Evolutionary conservation across 2,113 vertebrate genomes (phyloP), one percentile per base, ranked within the genome.

Genomic region (Epinephelus fuscoguttatus): DNA sequence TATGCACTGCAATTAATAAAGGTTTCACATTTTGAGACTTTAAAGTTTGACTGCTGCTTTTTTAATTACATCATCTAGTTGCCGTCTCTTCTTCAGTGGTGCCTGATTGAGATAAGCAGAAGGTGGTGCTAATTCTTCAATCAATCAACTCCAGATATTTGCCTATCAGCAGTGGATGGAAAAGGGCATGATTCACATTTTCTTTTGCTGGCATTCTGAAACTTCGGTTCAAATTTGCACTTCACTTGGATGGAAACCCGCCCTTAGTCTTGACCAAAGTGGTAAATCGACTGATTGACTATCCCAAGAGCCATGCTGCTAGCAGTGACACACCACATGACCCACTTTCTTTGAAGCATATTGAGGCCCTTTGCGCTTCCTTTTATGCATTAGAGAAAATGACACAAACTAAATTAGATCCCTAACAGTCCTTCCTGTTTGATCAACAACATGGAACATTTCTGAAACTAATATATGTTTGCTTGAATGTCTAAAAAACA

Each of bases 271-370:
- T 61, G 59, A 33, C 27, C 59, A 61, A 61, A 61, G 59, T 62
- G 18, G 60, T 21, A 30, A 62, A 62, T 18, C 7, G 0, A 67
- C 45, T 49, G 45, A 50, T 19, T 19, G 45, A 68, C 45, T 9
- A 68, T 68, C 15, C 45, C 4, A 4, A 30, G 17, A 68, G 25
- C 25, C 45, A 30, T 21, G 6, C 19, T n/a, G 49, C 27, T 37
- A 49, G 30, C 27, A 70, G 67, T 15, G 17, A n/a, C 50, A 23
- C 50, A 70, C n/a, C 68, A 55, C 50, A 70, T 53, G 19, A 55
- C 18, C 18, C 68, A 23, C 27, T 55, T 70, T 40, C 27, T 69
- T 10, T 70, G 19, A 37, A 55, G 19, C 67, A 40, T 13, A 70
- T 3, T 3, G 17, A 70, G 30, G 50, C 68, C 50, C 37, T 50